Evolutionary conservation across 2,797 vertebrate genomes (phyloP), one percentile per base, ranked within the genome.

Genomic region (Sebastes glaucus): DNA sequence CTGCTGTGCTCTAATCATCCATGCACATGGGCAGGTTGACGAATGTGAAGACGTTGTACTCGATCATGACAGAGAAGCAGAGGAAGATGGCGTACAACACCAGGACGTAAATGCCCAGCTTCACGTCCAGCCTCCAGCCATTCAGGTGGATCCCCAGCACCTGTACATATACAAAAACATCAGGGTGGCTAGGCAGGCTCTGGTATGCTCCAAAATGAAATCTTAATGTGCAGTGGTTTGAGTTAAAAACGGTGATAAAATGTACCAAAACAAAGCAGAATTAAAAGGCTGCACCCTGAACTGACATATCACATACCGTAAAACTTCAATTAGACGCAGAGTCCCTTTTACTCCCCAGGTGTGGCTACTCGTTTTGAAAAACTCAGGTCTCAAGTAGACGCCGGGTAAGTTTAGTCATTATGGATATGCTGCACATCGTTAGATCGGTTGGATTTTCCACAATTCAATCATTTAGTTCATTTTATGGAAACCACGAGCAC

Each of bases 11-110:
- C 83, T 93, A 93, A 0, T 86, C 83, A 85, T 97, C 97, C 82
- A 90, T 93, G 95, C 98, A 99, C 98, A 98, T 99, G 86, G 98
- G 98, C 88, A 99, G 93, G 96, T 99, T 99, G 96, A 99, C 97
- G 61, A 99, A 99, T 56, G 98, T 99, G 95, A 99, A 99, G 92
- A 99, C 96, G 16, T 99, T 99, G 92, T 97, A 99, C 91, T 99
- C 98, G 66, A 99, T 99, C 96, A 99, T 94, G 92, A 99, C 94
- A 56, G 98, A 99, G 94, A 99, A 96, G 95, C 97, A 99, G 88
- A 99, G 91, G 95, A 99, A 99, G 90, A 99, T 0, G 5, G 92
- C 97, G 23, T 99, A 99, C 85, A 99, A 96, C 78, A 96, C 32
- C 80, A 99, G 92, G 68, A 97, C 97, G 0, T 97, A 99, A 57